Conservation (phyloP, 1,140 invertebrate genomes). For the Pollicipes pollicipes region DNA sequence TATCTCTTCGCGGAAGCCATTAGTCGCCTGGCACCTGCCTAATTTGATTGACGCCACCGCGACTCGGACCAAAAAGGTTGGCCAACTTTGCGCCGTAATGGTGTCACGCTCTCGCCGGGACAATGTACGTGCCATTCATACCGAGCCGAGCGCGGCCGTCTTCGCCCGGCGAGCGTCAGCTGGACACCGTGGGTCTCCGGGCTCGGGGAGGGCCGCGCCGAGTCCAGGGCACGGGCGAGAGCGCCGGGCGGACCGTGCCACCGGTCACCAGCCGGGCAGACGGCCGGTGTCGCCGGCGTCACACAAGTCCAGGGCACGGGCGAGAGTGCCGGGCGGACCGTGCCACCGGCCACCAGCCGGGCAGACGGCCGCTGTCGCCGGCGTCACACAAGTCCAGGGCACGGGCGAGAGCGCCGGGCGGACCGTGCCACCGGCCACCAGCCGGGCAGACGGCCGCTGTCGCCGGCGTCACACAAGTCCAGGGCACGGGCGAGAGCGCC, state of each 20-base stretch:
- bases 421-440: neutral
- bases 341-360: neutral
- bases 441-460: neutral
- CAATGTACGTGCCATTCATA: neutral
- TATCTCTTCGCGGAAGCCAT: neutral
- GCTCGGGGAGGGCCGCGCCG: no score
- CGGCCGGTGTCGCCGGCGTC: neutral
- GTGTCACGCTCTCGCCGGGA: neutral
- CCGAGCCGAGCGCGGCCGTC: neutral
- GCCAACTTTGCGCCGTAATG: neutral
- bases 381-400: no score
- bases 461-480: no score
- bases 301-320: no score
- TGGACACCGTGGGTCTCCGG: no score
- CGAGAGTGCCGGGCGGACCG: no score
- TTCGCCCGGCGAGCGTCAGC: no score
- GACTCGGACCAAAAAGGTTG: neutral
- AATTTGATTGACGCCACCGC: neutral
- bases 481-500: no score
- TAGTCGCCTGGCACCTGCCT: neutral
- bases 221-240: no score
- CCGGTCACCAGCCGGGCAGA: neutral
- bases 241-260: no score
- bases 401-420: no score
- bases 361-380: neutral